A percentile compares a stretch with the other conserved stretches of the same genome.
Conservation (phyloP, 2,797 vertebrate genomes). For the Cuniculus paca region DNA sequence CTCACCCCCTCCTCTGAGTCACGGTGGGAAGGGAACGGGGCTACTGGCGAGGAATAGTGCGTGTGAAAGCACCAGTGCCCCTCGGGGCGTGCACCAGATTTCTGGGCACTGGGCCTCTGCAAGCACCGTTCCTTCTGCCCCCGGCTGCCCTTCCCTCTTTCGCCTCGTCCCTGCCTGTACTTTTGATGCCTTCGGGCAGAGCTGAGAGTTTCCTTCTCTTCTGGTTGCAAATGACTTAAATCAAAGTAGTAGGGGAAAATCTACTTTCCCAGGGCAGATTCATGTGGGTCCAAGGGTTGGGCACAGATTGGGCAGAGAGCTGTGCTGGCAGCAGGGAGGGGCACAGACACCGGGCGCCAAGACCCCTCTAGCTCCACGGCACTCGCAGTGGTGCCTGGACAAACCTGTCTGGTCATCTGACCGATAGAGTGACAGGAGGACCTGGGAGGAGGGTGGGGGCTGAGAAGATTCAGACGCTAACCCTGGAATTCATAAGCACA, state of each 20-base stretch:
- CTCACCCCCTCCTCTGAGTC: slow-evolving; percentile 60
- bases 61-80: slow-evolving; percentile 8
- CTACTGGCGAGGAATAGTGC: background rate
- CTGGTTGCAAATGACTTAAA: background rate
- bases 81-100: background rate
- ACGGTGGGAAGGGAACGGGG: background rate
- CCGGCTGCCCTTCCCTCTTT: background rate
- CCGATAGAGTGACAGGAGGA: background rate
- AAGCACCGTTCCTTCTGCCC: background rate
- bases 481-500: background rate
- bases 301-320: background rate
- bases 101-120: background rate
- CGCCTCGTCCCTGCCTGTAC: background rate
- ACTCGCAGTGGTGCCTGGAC: background rate
- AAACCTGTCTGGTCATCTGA: background rate
- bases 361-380: accelerated
- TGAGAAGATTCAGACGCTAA: background rate
- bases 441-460: background rate
- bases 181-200: background rate
- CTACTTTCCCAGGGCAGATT: too few species aligned
- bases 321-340: background rate
- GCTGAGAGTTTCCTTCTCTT: background rate
- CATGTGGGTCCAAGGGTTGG: background rate
- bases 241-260: background rate
- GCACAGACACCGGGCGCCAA: background rate